Evolutionary conservation across 2,888 invertebrate species (phyloP).

Genomic region (Xestia ashworthii): DNA sequence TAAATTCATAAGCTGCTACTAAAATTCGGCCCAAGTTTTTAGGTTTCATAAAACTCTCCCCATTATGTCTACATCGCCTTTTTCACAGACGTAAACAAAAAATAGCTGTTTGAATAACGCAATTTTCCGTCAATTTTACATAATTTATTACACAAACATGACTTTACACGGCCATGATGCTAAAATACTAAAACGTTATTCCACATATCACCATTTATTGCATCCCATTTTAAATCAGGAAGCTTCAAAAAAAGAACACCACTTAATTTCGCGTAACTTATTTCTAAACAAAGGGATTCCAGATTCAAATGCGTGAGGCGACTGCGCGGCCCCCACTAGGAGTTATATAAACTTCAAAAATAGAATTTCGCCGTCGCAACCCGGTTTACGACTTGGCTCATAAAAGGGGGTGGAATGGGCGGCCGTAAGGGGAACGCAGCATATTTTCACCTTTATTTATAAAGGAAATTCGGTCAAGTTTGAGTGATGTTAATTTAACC

Average conservation of each 20-base stretch:
- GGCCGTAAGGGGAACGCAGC: conserved; percentile 74
- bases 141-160: conserved; percentile 80
- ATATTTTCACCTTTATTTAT: conserved; percentile 82
- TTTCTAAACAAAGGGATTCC: conserved; percentile 73
- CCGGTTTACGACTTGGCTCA: conserved; percentile 81
- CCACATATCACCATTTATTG: conserved; percentile 63
- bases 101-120: conserved; percentile 70
- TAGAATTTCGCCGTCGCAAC: conserved; percentile 82
- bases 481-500: conserved; percentile 71
- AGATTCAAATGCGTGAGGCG: conserved; percentile 77
- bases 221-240: conserved; percentile 54
- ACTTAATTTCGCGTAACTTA: conserved; percentile 67
- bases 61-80: conserved; percentile 61
- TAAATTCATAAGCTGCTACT: conserved; percentile 63
- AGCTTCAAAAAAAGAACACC: conserved; percentile 67
- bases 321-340: conserved; percentile 69
- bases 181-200: conserved; percentile 69
- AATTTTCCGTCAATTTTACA: conserved; percentile 74
- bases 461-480: conserved; percentile 77
- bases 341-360: conserved; percentile 86
- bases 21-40: conserved; percentile 57
- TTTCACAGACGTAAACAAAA: conserved; percentile 69
- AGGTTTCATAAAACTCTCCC: conserved; percentile 55
- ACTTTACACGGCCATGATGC: conserved; percentile 70
- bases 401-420: conserved; percentile 78